These are phyloP conservation scores for Artemia sp. DNA, from an alignment of 2,888 invertebrate species.

Conservation along the genomic window DNA sequence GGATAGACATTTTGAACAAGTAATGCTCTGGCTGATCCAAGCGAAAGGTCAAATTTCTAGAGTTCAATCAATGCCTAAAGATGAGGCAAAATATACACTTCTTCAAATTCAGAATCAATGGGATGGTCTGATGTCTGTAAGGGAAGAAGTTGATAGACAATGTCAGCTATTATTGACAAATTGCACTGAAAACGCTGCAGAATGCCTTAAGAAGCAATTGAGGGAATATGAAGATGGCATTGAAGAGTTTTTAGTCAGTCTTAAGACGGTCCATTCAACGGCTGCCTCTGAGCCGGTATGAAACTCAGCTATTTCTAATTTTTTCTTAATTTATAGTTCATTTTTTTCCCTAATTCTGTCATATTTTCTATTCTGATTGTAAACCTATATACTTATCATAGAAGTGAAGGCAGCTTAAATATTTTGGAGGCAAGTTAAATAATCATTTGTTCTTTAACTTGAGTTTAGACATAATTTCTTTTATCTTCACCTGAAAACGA, in stretches of 20 bases:
- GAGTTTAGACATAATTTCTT: too few species aligned
- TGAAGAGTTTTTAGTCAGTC: slow-evolving; percentile 6
- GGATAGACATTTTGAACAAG: neutral
- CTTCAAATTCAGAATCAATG: neutral
- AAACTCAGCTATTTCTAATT: too few species aligned
- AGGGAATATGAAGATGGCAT: neutral
- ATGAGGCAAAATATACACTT: neutral
- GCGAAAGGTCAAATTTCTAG: neutral
- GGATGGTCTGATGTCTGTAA: neutral
- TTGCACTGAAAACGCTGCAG: neutral
- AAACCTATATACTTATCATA: too few species aligned
- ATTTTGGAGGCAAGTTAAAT: too few species aligned
- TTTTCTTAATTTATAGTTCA: too few species aligned
- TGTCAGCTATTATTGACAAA: neutral
- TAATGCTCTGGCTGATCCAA: neutral
- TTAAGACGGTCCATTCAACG: neutral
- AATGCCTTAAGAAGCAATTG: neutral
- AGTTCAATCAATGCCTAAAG: neutral
- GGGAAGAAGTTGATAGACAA: neutral
- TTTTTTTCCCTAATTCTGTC: too few species aligned
- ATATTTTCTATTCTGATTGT: too few species aligned
- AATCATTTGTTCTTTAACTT: too few species aligned
- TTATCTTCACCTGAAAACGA: too few species aligned
- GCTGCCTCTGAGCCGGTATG: too few species aligned
- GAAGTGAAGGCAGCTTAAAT: too few species aligned